phyloP scores from a whole-genome alignment of 1,140 invertebrate species.

The Drosophila eugracilis region DNA sequence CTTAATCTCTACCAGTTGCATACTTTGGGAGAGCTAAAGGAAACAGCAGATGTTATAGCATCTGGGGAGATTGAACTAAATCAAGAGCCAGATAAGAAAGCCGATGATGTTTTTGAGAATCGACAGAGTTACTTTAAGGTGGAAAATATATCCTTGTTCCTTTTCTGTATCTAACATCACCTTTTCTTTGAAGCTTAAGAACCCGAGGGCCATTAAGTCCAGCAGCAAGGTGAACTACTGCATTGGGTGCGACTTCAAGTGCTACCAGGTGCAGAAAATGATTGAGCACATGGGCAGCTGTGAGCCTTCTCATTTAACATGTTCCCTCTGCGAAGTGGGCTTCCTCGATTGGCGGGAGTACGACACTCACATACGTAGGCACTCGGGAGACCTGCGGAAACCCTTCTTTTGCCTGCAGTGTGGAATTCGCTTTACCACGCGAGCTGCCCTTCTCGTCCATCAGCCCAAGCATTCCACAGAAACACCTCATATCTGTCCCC shows the following conservation, averaged over 20 bases:
- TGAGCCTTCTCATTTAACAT: slow-evolving; percentile 85
- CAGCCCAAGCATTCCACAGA: slow-evolving; percentile 86
- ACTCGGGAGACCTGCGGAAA: slow-evolving; percentile 84
- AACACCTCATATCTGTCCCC: slow-evolving; percentile 86
- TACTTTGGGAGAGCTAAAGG: slow-evolving; percentile 33
- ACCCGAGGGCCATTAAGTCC: slow-evolving; percentile 60
- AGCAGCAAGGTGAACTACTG: slow-evolving; percentile 84
- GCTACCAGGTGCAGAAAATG: slow-evolving; percentile 84
- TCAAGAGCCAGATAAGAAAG: slow-evolving; percentile 27
- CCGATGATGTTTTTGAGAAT: slow-evolving; percentile 69
- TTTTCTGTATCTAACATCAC: background rate
- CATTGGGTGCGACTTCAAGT: slow-evolving; percentile 84
- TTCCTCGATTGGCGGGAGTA: slow-evolving; percentile 85
- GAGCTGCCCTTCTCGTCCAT: slow-evolving; percentile 86
- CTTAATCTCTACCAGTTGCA: slow-evolving; percentile 70
- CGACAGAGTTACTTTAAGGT: slow-evolving; percentile 80
- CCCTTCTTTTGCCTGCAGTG: slow-evolving; percentile 87
- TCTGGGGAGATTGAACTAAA: slow-evolving; percentile 22
- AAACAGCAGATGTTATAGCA: slow-evolving; percentile 1
- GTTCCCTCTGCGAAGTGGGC: slow-evolving; percentile 86
- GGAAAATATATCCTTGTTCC: background rate
- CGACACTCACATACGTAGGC: slow-evolving; percentile 85
- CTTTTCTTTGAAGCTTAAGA: slow-evolving; percentile 52
- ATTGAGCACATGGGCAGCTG: slow-evolving; percentile 85
- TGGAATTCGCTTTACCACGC: slow-evolving; percentile 86